These are phyloP conservation scores for Cistogaster globosa DNA, from an alignment of 2,888 invertebrate species.

Conservation along the genomic window DNA sequence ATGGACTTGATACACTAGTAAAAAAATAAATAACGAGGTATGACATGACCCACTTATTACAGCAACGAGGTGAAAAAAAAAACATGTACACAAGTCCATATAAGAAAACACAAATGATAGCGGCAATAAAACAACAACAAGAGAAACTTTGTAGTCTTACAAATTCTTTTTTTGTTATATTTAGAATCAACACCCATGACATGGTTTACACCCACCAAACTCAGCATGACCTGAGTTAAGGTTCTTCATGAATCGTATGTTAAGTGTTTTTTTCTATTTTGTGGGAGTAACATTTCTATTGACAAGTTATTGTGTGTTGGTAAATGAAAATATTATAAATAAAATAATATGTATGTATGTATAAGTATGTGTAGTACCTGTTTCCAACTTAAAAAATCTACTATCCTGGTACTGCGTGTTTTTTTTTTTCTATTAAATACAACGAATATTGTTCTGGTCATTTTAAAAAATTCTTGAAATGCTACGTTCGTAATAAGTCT, in stretches of 20 bases:
- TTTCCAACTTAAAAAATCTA: constrained; percentile 14
- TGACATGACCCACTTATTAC: constrained; percentile 64
- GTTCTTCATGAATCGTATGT: constrained; percentile 36
- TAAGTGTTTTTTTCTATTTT: constrained; percentile 12
- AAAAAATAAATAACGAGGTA: constrained; percentile 7
- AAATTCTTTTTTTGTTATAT: background rate
- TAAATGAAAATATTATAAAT: constrained; percentile 62
- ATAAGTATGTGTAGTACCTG: background rate
- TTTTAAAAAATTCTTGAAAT: no score
- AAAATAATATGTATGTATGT: constrained; percentile 23
- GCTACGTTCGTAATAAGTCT: no score
- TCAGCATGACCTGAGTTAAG: constrained; percentile 57
- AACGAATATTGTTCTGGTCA: background rate
- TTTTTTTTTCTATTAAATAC: constrained; percentile 26
- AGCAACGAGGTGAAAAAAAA: constrained; percentile 23
- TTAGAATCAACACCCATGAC: constrained; percentile 66
- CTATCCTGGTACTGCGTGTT: background rate
- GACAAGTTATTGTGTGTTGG: constrained; percentile 30
- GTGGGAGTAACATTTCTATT: constrained; percentile 9
- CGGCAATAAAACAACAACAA: constrained; percentile 19
- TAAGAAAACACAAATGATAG: constrained; percentile 27
- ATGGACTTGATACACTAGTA: constrained; percentile 16
- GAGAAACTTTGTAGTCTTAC: constrained; percentile 24
- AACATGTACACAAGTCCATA: background rate
- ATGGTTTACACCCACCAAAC: constrained; percentile 65